Evolutionary conservation across 1,140 invertebrate species (phyloP).

Genomic region (Heliconius eleuchia): DNA sequence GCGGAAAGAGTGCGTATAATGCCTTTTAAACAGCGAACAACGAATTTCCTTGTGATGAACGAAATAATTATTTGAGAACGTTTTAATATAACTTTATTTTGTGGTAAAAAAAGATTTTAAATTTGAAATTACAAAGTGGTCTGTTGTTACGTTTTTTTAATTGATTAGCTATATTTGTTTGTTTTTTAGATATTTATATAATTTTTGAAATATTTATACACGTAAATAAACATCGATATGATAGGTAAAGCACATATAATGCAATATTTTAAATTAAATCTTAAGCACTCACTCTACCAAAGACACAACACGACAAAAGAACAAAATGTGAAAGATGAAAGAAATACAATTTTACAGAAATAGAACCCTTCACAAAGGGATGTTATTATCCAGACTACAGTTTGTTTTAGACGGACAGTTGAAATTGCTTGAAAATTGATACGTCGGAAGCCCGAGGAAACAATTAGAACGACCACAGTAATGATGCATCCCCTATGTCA

Average conservation of each 20-base stretch:
- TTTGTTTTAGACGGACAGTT: constrained; percentile 25
- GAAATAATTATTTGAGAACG: background rate
- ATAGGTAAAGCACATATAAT: background rate
- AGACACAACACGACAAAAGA: background rate
- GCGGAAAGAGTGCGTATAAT: constrained; percentile 11
- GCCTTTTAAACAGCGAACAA: constrained; percentile 9
- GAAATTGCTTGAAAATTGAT: constrained; percentile 40
- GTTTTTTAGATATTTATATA: background rate
- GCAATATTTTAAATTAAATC: background rate
- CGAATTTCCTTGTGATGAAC: background rate
- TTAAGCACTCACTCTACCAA: background rate
- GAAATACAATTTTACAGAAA: constrained; percentile 30
- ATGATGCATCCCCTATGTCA: constrained; percentile 28
- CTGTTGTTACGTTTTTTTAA: too few species aligned
- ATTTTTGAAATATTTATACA: background rate
- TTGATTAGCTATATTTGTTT: too few species aligned
- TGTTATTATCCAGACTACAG: constrained; percentile 32
- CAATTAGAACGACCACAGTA: constrained; percentile 34
- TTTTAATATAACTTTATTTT: background rate
- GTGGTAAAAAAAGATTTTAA: background rate
- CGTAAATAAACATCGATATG: too few species aligned
- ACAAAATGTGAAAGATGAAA: constrained; percentile 18
- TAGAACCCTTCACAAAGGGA: constrained; percentile 32
- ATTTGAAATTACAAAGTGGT: too few species aligned
- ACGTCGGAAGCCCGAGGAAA: constrained; percentile 31